These are phyloP conservation scores for Cirrhinus mrigala DNA, from an alignment of 2,797 vertebrate genomes.

Conservation along the genomic window DNA sequence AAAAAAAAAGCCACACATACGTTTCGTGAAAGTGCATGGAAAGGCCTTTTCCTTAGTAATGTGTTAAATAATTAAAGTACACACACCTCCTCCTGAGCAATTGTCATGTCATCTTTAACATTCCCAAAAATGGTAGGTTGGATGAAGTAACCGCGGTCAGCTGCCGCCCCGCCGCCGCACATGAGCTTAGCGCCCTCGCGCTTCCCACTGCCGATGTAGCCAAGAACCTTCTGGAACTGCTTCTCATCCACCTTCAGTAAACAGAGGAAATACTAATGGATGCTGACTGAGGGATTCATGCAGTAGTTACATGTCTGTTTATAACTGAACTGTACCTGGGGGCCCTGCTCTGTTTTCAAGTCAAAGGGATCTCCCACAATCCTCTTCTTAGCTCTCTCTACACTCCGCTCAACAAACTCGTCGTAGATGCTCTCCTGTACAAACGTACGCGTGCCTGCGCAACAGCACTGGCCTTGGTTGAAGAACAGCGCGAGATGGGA, in stretches of 20 bases:
- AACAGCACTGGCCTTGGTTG: slow-evolving; percentile 98
- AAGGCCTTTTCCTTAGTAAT: background rate
- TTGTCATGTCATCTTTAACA: slow-evolving; percentile 92
- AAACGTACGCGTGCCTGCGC: slow-evolving; percentile 89
- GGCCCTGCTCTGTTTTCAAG: slow-evolving; percentile 91
- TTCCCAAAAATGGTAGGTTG: slow-evolving; percentile 96
- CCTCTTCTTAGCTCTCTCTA: slow-evolving; percentile 84
- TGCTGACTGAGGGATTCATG: background rate
- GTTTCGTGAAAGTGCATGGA: background rate
- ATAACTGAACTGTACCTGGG: slow-evolving; percentile 81
- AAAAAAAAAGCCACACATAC: too few species aligned
- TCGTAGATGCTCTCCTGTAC: slow-evolving; percentile 92
- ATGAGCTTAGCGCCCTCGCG: slow-evolving; percentile 92
- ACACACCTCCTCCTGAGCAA: slow-evolving; percentile 92
- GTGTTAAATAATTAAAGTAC: background rate
- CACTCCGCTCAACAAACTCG: slow-evolving; percentile 91
- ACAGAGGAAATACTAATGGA: background rate
- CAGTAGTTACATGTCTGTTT: background rate
- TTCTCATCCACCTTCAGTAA: slow-evolving; percentile 86
- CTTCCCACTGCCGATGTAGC: slow-evolving; percentile 89
- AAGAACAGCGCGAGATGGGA: slow-evolving; percentile 94
- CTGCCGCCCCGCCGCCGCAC: slow-evolving; percentile 88
- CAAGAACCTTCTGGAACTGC: slow-evolving; percentile 93
- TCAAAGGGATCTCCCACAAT: slow-evolving; percentile 94
- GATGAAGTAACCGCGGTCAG: slow-evolving; percentile 93